Evolutionary conservation across 2,888 invertebrate genomes (phyloP).

Genomic region (Leptinotarsa haldemani): DNA sequence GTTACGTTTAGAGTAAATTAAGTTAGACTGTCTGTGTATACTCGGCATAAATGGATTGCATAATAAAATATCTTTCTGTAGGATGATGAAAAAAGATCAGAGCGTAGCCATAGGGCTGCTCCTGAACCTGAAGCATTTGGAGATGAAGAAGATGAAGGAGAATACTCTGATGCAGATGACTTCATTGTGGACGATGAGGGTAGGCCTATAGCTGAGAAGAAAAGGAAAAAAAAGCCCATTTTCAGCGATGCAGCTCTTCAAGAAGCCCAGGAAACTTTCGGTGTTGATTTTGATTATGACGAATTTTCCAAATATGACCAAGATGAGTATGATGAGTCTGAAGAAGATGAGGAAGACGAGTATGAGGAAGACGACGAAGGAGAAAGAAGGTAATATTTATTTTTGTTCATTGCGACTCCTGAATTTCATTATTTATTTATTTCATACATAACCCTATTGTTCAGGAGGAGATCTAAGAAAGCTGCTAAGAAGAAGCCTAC

Average conservation of each 20-base stretch:
- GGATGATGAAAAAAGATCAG: slow-evolving; percentile 85
- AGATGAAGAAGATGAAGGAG: slow-evolving; percentile 80
- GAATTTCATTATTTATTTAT: background rate
- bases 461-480: slow-evolving; percentile 76
- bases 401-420: background rate
- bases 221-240: slow-evolving; percentile 82
- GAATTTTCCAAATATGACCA: slow-evolving; percentile 90
- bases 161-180: slow-evolving; percentile 90
- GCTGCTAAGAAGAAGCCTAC: slow-evolving; percentile 80
- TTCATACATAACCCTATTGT: background rate
- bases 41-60: too few species aligned
- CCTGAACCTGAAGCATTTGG: slow-evolving; percentile 73
- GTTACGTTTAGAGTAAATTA: too few species aligned
- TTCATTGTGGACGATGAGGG: slow-evolving; percentile 98
- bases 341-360: slow-evolving; percentile 83
- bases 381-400: slow-evolving; percentile 58
- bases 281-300: slow-evolving; percentile 97
- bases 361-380: slow-evolving; percentile 79
- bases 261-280: slow-evolving; percentile 99
- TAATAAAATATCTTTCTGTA: slow-evolving; percentile 56
- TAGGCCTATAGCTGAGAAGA: slow-evolving; percentile 84
- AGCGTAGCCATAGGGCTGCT: slow-evolving; percentile 73
- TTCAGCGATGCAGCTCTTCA: slow-evolving; percentile 92
- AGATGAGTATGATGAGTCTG: slow-evolving; percentile 87
- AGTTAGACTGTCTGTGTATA: too few species aligned